These are phyloP conservation scores for Teleogryllus occipitalis DNA, from an alignment of 1,140 invertebrate species.

Conservation along the genomic window DNA sequence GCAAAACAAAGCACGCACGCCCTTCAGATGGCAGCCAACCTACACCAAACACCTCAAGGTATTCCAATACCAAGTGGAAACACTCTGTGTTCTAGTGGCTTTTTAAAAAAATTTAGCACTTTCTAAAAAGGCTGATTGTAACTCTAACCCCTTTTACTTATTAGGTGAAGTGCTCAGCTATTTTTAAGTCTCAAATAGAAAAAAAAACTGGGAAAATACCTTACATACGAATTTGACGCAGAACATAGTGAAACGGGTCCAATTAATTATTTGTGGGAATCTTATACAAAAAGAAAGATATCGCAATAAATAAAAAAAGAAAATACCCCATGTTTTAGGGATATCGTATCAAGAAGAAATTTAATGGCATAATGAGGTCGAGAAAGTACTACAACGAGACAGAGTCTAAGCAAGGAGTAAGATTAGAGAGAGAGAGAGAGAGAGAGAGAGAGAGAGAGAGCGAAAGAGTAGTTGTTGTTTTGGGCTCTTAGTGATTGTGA, in stretches of 20 bases:
- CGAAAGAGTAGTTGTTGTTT: not conserved
- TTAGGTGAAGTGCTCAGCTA: too few relatives aligned
- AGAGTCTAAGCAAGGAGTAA: too few relatives aligned
- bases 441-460: not conserved
- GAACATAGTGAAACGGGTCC: not conserved
- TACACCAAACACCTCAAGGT: too few relatives aligned
- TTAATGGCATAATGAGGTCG: not conserved
- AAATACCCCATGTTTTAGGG: not conserved
- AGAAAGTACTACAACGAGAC: too few relatives aligned
- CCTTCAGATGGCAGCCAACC: too few relatives aligned
- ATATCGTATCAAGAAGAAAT: not conserved
- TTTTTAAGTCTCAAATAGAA: too few relatives aligned
- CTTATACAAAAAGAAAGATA: not conserved
- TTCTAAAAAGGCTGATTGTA: too few relatives aligned
- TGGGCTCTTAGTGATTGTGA: not conserved
- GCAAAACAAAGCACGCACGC: constrained; percentile 22
- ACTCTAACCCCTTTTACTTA: too few relatives aligned
- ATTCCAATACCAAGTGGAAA: too few relatives aligned
- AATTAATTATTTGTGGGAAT: not conserved
- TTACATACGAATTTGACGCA: not conserved
- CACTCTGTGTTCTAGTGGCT: too few relatives aligned
- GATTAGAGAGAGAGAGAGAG: not conserved
- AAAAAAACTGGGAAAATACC: not conserved
- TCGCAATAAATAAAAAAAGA: not conserved
- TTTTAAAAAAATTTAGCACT: too few relatives aligned